Evolutionary conservation across 92 coral and sea anemone species (phyloP), one percentile per base, ranked within the genome.

Genomic region (Parazoanthus darwini): DNA sequence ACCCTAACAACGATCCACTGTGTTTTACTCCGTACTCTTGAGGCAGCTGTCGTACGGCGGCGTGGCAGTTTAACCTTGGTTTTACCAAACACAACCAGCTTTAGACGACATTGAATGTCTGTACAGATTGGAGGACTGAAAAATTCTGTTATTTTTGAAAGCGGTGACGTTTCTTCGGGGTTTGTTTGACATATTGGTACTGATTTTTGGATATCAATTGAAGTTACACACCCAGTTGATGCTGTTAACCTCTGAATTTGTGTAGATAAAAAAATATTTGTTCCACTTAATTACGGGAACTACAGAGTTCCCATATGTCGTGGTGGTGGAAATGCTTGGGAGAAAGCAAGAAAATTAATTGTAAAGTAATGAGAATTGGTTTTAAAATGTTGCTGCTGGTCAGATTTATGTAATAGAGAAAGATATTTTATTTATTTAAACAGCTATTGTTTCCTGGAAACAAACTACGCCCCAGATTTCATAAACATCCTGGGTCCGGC

Each of bases 321-420:
- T 26, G 82, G 10, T 26, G 42, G 66, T 20, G 39, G 36, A n/a
- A 79, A n/a, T 50, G 38, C 10, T 46, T 79, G 7, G 39, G 39
- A 26, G 36, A 79, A 10, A n/a, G 70, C 16, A 15, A 13, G 59
- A 54, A 11, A 20, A 22, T 63, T 63, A 63, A 22, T 22, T 63
- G 25, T 63, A 63, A 7, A 25, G 13, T 25, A 50, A 25, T 48
- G 39, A 78, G 5, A 18, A n/a, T 29, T 14, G 35, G 58, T 79
- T 79, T 50, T 22, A 44, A 9, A 78, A 15, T 79, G 35, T 79
- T 79, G 35, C 82, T 79, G 82, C 82, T 79, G 82, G 82, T 46
- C 82, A 79, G 82, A 26, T 50, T 48, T 23, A 38, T 50, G 66
- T 37, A 46, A 13, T 3, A 79, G 56, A 48, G 51, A 58, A 23